These are phyloP conservation scores for Morpho deidamia DNA, from an alignment of 2,888 invertebrate species.

Conservation along the genomic window DNA sequence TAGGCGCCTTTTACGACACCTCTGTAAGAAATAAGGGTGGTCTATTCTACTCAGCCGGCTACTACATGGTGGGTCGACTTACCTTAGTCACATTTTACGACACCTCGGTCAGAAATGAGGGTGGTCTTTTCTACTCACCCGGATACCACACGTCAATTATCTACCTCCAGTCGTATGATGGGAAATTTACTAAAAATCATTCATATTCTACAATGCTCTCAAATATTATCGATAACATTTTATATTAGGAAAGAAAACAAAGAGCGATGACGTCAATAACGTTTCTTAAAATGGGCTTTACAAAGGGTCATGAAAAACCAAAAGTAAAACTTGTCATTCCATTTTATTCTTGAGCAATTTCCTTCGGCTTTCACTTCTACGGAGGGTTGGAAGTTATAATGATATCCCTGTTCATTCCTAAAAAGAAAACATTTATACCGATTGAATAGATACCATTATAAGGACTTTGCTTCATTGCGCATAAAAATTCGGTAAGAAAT, in stretches of 20 bases:
- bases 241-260: background rate
- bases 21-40: too few species aligned
- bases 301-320: background rate
- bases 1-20: too few species aligned
- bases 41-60: too few species aligned
- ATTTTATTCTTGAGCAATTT: constrained; percentile 1
- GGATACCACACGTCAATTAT: too few species aligned
- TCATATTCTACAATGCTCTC: too few species aligned
- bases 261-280: background rate
- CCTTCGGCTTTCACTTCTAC: background rate
- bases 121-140: too few species aligned
- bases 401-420: constrained; percentile 11
- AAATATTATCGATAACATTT: too few species aligned
- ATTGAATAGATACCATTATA: constrained; percentile 47
- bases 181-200: too few species aligned
- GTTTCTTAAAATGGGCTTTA: background rate
- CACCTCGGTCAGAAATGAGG: too few species aligned
- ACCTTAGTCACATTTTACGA: too few species aligned
- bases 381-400: constrained; percentile 12
- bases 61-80: too few species aligned
- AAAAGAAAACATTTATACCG: constrained; percentile 36
- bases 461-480: constrained; percentile 36
- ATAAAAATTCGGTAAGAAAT: constrained; percentile 24
- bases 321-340: background rate
- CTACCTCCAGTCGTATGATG: too few species aligned